These are phyloP conservation scores for Vespertilio murinus DNA, from an alignment of 2,797 vertebrate species.

Conservation along the genomic window DNA sequence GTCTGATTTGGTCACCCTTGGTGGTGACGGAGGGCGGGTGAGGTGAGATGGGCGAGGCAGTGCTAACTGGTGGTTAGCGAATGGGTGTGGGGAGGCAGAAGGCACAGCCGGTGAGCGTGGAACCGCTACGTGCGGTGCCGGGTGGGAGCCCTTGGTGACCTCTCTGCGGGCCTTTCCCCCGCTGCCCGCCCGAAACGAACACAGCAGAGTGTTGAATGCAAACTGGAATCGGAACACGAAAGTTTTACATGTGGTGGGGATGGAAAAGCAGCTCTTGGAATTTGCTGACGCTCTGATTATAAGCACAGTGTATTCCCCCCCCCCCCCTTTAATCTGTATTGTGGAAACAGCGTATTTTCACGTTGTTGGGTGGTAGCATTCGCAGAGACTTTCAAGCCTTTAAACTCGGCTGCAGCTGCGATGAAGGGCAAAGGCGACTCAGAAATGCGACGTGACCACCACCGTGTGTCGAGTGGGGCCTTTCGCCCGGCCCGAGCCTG, in stretches of 20 bases:
- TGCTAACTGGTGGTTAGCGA: not conserved
- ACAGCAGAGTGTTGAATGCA: not conserved
- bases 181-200: not conserved
- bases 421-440: not conserved
- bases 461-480: not conserved
- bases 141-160: not conserved
- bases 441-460: not conserved
- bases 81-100: not conserved
- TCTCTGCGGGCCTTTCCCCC: not conserved
- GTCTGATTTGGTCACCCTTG: not conserved
- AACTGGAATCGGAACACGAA: not conserved
- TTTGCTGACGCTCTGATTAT: not conserved
- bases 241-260: not conserved
- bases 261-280: not conserved
- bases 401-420: not conserved
- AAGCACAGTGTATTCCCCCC: not conserved
- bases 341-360: not conserved
- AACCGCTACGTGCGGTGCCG: not conserved
- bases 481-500: not conserved
- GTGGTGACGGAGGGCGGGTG: not conserved
- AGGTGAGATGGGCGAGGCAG: not conserved
- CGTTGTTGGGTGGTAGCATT: not conserved
- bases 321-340: too few relatives aligned
- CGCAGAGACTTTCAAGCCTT: not conserved
- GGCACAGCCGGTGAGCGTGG: not conserved